phyloP scores from a whole-genome alignment of 2,113 vertebrate species.

The Pipa parva region DNA sequence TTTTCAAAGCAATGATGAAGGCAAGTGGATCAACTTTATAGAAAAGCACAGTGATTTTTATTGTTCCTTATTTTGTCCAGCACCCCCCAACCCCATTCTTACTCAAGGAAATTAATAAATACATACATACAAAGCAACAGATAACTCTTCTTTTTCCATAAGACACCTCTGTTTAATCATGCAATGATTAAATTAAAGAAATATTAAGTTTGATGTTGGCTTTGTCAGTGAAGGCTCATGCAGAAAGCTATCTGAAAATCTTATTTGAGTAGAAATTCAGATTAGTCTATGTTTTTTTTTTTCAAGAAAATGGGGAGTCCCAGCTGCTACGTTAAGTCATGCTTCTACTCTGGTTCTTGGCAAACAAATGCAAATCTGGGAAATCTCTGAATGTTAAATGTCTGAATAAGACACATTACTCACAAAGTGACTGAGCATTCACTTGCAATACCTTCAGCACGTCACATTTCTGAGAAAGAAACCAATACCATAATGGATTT shows the following conservation, averaged over 20 bases:
- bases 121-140: slow-evolving; percentile 37
- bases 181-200: slow-evolving; percentile 24
- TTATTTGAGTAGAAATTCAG: slow-evolving; percentile 53
- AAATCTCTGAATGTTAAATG: too few relatives aligned
- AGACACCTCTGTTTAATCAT: slow-evolving; percentile 38
- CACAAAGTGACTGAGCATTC: slow-evolving; percentile 29
- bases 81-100: slow-evolving; percentile 42
- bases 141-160: slow-evolving; percentile 18
- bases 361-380: slow-evolving; percentile 55
- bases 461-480: slow-evolving; percentile 47
- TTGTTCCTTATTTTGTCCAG: slow-evolving; percentile 6
- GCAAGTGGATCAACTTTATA: slow-evolving; percentile 44
- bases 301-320: slow-evolving; percentile 48
- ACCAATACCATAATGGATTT: neutral
- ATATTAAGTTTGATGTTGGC: slow-evolving; percentile 45
- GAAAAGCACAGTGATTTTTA: slow-evolving; percentile 43
- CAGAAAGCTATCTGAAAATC: slow-evolving; percentile 48
- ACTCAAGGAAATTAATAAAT: slow-evolving; percentile 47
- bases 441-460: slow-evolving; percentile 31
- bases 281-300: slow-evolving; percentile 24
- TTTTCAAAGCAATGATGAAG: slow-evolving; percentile 47
- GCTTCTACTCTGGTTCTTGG: slow-evolving; percentile 45
- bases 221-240: slow-evolving; percentile 44
- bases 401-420: slow-evolving; percentile 49
- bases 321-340: slow-evolving; percentile 32